Percentiles rank a stretch among this genome's conserved stretches.
Evolutionary conservation across 2,113 vertebrate species (phyloP).

Genomic region (Cynopterus brachyotis): DNA sequence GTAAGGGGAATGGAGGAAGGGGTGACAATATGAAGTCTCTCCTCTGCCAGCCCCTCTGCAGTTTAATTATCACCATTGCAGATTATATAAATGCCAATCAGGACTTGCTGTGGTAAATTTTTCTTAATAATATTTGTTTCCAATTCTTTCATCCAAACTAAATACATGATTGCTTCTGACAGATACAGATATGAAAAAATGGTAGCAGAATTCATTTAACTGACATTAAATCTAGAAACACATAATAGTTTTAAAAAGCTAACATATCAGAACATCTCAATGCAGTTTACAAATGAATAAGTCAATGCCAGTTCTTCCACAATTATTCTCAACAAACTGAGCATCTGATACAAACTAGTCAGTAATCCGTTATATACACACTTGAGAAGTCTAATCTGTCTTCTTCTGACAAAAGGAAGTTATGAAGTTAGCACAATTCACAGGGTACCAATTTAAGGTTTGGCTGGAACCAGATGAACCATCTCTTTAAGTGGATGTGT

Average conservation of each 20-base stretch:
- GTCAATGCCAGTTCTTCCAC: background rate
- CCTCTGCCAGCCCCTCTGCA: background rate
- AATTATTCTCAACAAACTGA: background rate
- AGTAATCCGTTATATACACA: background rate
- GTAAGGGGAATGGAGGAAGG: too few relatives aligned
- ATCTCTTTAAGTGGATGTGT: background rate
- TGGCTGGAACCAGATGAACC: background rate
- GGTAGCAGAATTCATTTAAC: background rate
- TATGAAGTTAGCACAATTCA: background rate
- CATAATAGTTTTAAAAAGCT: conserved; percentile 12
- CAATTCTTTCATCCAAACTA: background rate
- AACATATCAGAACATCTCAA: background rate
- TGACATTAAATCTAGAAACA: conserved; percentile 4
- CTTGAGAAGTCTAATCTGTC: background rate
- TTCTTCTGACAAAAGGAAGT: background rate
- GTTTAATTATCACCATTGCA: background rate
- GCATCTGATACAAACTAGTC: background rate
- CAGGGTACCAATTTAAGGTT: background rate
- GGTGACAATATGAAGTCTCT: accelerated
- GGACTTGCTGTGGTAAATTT: accelerated
- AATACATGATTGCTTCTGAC: background rate
- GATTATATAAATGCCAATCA: background rate
- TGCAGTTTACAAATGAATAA: conserved; percentile 30
- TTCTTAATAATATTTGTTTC: background rate
- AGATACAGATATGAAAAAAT: background rate